Conservation (phyloP, 2,888 invertebrate genomes). For the Eupithecia pulchellata region DNA sequence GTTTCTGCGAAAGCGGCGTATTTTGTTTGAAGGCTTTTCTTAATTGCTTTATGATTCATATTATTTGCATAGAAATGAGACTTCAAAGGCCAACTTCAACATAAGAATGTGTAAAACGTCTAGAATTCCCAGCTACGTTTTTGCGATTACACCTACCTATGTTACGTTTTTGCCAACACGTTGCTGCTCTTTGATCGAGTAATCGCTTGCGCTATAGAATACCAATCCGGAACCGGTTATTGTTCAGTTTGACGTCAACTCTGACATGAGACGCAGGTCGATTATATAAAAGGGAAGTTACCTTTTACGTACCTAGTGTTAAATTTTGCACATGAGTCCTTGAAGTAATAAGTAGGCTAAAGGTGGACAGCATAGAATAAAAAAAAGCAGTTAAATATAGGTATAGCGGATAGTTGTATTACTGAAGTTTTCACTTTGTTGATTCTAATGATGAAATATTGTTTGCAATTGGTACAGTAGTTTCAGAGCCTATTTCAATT, state of each 20-base stretch:
- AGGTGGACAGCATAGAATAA: too few relatives aligned
- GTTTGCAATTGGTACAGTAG: too few relatives aligned
- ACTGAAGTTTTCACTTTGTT: too few relatives aligned
- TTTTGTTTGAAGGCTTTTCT: conserved; percentile 26
- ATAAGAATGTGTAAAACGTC: not conserved
- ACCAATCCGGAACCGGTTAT: conserved; percentile 43
- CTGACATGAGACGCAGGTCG: conserved; percentile 16
- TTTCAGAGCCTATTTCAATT: too few relatives aligned
- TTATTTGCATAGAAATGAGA: conserved; percentile 19
- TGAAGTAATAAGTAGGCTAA: conserved; percentile 5
- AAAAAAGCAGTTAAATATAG: too few relatives aligned
- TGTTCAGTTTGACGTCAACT: conserved; percentile 41
- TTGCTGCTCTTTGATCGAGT: conserved; percentile 32
- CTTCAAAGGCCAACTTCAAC: conserved; percentile 9
- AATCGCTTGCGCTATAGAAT: conserved; percentile 39
- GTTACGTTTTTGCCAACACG: conserved; percentile 34
- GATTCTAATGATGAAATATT: too few relatives aligned
- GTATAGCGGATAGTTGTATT: too few relatives aligned
- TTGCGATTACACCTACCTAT: conserved; percentile 10
- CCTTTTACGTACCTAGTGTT: conserved; percentile 32
- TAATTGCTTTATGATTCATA: conserved; percentile 8
- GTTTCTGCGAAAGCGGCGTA: conserved; percentile 8
- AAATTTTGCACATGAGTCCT: not conserved
- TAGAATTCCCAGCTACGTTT: conserved; percentile 9
- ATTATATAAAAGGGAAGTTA: conserved; percentile 43